Evolutionary conservation across 2,797 vertebrate genomes (phyloP), one percentile per base, ranked within the genome.

Genomic region (Microctenopoma steveboyesi): DNA sequence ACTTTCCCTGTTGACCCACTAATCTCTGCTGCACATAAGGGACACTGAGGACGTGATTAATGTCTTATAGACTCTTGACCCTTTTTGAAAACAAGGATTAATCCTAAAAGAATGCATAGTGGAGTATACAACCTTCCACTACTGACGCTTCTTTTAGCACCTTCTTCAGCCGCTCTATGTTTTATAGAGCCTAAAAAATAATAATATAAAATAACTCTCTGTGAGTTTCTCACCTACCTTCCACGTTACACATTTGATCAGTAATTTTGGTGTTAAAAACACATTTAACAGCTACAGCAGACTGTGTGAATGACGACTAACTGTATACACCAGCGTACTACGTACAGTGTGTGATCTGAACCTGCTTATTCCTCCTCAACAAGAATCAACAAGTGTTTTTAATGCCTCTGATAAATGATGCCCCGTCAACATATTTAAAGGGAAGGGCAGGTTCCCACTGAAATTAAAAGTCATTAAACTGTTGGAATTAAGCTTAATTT

Each of bases 401-500:
- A 4, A 10, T 4, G 50, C 51, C 7, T 42, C 8, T 51, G 54
- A 50, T 12, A 28, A 46, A 16, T 53, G 68, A 22, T 66, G 74
- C 49, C 61, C 50, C 66, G 12, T 73, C 48, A 33, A 15, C n/a
- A 25, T 2, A 47, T 50, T 28, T 2, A 18, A 72, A 6, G 42
- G 25, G 39, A 52, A 37, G 52, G 52, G 58, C 45, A 43, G 45
- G 61, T 72, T 75, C 16, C 59, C 39, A 53, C 52, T 59, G 5
- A 55, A 53, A 77, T 78, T 66, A 72, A 77, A 72, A 60, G 33
- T 43, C 64, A 52, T 50, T 42, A 47, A 63, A 59, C 52, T 2
- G 0, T 13, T 27, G 22, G 11, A 18, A 51, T 58, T 22, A 7
- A 30, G 3, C 5, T 22, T n/a, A 57, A 51, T 14, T 25, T n/a